Evolutionary conservation across 1,140 invertebrate species (phyloP), one percentile per base, ranked within the genome.

Genomic region (Achroia grisella): DNA sequence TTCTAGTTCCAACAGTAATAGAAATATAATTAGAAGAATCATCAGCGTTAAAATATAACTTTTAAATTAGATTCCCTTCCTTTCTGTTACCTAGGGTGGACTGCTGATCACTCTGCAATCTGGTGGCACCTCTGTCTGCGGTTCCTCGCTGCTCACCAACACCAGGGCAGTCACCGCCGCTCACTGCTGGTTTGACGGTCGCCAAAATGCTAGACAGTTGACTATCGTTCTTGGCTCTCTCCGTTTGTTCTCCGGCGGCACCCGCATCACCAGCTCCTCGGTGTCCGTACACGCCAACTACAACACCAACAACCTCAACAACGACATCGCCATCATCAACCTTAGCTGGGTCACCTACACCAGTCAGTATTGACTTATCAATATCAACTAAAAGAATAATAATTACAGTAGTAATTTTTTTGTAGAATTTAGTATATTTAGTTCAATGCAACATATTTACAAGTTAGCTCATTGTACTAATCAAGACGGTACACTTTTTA

Each of bases 161-260:
- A 60, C 56, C 0, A 52, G 52, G 8, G 12, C 42, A 5, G 49
- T 65, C 13, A 65, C 62, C 2, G 64, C 64, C 6, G 64, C 57
- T 3, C 64, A 68, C 57, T 68, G 64, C 42, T 68, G 61, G 64
- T 4, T 14, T 0, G 44, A 41, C 46, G 33, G 37, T 8, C 31
- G 29, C 10, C 30, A 34, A 34, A 14, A 34, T 28, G 62, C 53
- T 1, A 39, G 41, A 0, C 8, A 39, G 8, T 45, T 65, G 32
- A 42, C 34, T 0, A 52, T 65, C 0, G 56, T 62, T 1, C 48
- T 62, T 6, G 62, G 52, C 28, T 56, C 66, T 1, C 37, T 13
- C n/a, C 35, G 11, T 0, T 52, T 69, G 9, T 61, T 63, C 51
- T 32, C 29, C 10, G 47, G 42, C 10, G 44, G 66, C 1, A 48